Base-by-base conservation (phyloP, 2,797 vertebrate species). In the Lerista edwardsae region DNA sequence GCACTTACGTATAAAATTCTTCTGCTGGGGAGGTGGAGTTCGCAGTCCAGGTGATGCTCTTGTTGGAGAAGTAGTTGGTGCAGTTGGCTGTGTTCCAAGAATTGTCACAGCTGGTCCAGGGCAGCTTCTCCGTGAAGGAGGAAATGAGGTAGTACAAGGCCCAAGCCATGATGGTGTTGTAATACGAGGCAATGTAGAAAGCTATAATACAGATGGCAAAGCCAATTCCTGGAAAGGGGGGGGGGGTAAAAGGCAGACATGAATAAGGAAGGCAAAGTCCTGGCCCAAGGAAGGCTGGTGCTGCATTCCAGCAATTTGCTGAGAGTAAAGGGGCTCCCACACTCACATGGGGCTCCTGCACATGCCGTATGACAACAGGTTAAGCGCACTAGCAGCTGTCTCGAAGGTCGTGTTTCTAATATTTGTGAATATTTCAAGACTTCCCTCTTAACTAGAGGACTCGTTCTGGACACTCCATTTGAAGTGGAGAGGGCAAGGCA, bases 161-260 rank as follows among this genome's bases (percentile, higher is more conserved):
- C 99, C 99, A 99, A 87, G 99, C 98, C 97, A 99, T 99, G 93
- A 99, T 98, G 95, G 98, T 99, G 96, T 99, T 99, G 95, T 99
- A 99, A 96, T 99, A 99, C 95, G 99, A 99, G 91, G 98, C 97
- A 0, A 99, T 92, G 47, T 99, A 99, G 80, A 99, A 97, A 69
- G 97, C 97, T 64, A 99, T 98, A 91, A 99, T 96, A 95, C 98
- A 99, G 96, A 99, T 99, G 95, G 99, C 97, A 59, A 97, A 99
- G 84, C 99, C 99, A 23, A 99, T 99, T 72, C 99, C 98, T 99
- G 91, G 14, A 65, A 19, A 85, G 87, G 59, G 73, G 6, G 77
- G 86, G n/a, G n/a, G n/a, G n/a, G n/a, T n/a, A n/a, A 9, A 62
- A 69, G 61, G 6, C 10, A 25, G 34, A 11, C 11, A 11, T 21